phyloP scores from a whole-genome alignment of 2,888 invertebrate genomes.

The Nasonovia ribisnigri region DNA sequence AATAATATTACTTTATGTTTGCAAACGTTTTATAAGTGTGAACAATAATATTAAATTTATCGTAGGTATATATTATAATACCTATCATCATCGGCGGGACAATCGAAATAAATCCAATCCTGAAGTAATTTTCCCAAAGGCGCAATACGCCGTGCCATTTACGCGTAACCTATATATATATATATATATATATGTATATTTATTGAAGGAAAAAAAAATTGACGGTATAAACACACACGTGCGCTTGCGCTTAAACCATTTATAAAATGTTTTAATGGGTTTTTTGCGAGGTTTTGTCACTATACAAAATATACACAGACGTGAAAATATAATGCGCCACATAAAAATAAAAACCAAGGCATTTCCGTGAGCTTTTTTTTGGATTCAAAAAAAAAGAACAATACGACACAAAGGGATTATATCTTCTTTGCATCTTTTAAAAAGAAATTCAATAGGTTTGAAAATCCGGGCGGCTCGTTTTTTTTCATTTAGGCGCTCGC shows the following conservation, averaged over 20 bases:
- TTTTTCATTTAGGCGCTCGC: not conserved
- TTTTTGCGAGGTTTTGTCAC: conserved; percentile 37
- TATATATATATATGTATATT: not conserved
- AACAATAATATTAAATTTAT: conserved; percentile 31
- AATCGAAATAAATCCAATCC: conserved; percentile 42
- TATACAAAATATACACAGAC: not conserved
- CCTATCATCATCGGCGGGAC: conserved; percentile 44
- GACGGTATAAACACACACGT: not conserved
- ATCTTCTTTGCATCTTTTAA: conserved; percentile 1
- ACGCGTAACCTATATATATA: not conserved
- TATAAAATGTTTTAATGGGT: conserved; percentile 47
- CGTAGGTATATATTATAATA: not conserved
- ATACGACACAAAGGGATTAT: conserved; percentile 25
- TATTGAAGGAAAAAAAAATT: not conserved
- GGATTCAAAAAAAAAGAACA: not conserved
- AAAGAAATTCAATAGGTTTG: conserved; percentile 42
- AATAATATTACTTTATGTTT: conserved; percentile 16
- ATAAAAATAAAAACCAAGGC: conserved; percentile 21
- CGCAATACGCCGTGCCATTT: not conserved
- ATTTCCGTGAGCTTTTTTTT: not conserved
- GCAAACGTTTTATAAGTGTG: not conserved
- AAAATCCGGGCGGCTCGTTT: conserved; percentile 25
- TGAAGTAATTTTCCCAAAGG: conserved; percentile 17
- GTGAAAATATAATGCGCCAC: conserved; percentile 13
- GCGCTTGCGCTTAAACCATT: conserved; percentile 16